Evolutionary conservation across 2,888 invertebrate species (phyloP).

Genomic region (Amblyjoppa fuscipennis): DNA sequence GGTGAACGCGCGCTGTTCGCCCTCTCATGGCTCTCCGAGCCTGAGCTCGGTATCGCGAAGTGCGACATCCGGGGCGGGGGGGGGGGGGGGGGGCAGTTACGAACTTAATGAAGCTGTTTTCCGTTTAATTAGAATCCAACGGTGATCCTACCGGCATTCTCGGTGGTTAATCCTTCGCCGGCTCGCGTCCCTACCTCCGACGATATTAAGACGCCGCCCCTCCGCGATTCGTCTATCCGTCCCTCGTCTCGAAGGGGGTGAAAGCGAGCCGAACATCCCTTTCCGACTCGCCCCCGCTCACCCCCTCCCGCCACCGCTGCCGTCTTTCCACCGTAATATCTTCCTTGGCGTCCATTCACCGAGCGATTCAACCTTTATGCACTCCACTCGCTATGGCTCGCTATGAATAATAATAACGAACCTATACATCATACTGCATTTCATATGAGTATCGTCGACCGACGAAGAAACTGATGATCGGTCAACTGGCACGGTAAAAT

Average conservation of each 20-base stretch:
- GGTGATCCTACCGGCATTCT: conserved; percentile 80
- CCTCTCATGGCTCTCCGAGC: conserved; percentile 11
- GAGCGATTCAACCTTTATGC: conserved; percentile 10
- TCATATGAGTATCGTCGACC: background rate
- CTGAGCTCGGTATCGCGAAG: conserved; percentile 32
- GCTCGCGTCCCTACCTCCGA: conserved; percentile 75
- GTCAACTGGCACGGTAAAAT: no score
- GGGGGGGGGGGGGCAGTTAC: conserved; percentile 75
- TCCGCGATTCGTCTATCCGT: conserved; percentile 26
- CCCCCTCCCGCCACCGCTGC: no score
- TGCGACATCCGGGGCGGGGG: conserved; percentile 63
- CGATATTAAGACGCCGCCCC: conserved; percentile 80
- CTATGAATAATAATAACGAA: background rate
- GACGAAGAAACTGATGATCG: background rate
- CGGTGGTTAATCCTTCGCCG: conserved; percentile 71
- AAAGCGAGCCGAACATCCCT: conserved; percentile 14
- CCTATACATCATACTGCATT: background rate
- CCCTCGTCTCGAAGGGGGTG: conserved; percentile 25
- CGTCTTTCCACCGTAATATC: conserved; percentile 10
- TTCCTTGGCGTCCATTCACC: conserved; percentile 6
- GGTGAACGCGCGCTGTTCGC: conserved; percentile 20
- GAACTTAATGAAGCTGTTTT: conserved; percentile 83
- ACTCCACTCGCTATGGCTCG: background rate
- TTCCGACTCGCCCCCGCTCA: background rate
- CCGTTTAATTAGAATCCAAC: conserved; percentile 84